Conservation (phyloP, 2,888 invertebrate genomes). For the Clunio marinus region DNA sequence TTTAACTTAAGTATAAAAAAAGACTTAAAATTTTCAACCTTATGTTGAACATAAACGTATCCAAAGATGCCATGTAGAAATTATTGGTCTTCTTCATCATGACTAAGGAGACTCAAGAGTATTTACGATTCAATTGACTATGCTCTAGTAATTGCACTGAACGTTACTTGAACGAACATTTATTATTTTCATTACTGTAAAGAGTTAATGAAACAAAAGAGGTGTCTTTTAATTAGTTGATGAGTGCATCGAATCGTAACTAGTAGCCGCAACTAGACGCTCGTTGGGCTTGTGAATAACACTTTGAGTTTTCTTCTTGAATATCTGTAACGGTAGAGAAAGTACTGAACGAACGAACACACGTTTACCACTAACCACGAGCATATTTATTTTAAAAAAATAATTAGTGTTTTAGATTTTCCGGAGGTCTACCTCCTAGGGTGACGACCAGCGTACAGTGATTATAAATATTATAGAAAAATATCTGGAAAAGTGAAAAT, state of each 20-base stretch:
- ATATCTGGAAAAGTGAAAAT: no score
- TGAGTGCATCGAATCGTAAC: constrained; percentile 32
- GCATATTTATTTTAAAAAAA: no score
- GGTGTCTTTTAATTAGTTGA: constrained; percentile 39
- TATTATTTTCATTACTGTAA: background rate
- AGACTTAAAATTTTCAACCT: no score
- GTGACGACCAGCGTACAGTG: no score
- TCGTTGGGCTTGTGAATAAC: constrained; percentile 1
- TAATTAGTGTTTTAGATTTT: no score
- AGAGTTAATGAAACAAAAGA: constrained; percentile 37
- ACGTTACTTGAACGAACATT: background rate
- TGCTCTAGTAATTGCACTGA: constrained; percentile 29
- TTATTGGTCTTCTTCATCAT: background rate
- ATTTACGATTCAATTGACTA: constrained; percentile 27
- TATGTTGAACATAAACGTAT: no score
- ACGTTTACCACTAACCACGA: no score
- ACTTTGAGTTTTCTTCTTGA: background rate
- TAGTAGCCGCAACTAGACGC: background rate
- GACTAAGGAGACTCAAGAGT: constrained; percentile 10
- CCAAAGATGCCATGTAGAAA: constrained; percentile 13
- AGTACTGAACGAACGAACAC: no score
- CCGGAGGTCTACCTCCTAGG: no score
- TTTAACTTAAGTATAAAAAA: no score
- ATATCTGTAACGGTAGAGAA: no score
- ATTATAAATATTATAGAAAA: no score